Evolutionary conservation across 2,888 invertebrate species (phyloP), one percentile per base, ranked within the genome.

Genomic region (Drosophila setosimentum): DNA sequence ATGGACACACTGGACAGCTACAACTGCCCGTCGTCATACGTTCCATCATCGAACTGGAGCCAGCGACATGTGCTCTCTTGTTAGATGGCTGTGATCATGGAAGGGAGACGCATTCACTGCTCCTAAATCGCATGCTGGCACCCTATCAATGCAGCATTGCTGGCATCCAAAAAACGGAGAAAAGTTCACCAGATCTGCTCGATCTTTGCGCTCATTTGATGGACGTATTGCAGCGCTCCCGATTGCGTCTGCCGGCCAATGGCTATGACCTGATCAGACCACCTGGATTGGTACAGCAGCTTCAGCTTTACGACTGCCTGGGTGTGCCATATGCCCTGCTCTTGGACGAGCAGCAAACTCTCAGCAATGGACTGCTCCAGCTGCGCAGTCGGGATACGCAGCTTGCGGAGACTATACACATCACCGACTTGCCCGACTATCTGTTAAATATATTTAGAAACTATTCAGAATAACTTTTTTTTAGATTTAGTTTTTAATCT

Each of bases 131-230:
- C 68, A 96, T 95, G 92, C 93, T 97, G 68, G 95, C 96, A 18
- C 97, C 97, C 0, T 97, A 95, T 89, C 97, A 97, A 94, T 95
- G 96, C 70, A 94, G 95, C 54, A 95, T 97, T 91, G 94, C 94
- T 27, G 91, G 95, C 57, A 90, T 94, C 59, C 89, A 90, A 79
- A 71, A 92, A 92, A 94, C 94, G 84, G 42, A 32, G 10, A 37
- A 82, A 75, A 54, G 72, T 92, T 57, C 59, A 0, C 27, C 32
- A 57, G 95, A 95, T 80, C 89, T 95, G 29, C 91, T 91, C 40
- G 94, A 95, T 71, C 92, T 96, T 40, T 94, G 94, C 37, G 85
- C 93, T 6, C 95, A 95, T 89, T 85, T 96, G 33, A 94, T 94
- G 71, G 93, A 94, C 83, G 93, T 94, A 66, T 87, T 96, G 7